Evolutionary conservation across 30 jellyfish, hydroid and myxozoan genomes (phyloP).

Genomic region (Cassiopea xamachana): DNA sequence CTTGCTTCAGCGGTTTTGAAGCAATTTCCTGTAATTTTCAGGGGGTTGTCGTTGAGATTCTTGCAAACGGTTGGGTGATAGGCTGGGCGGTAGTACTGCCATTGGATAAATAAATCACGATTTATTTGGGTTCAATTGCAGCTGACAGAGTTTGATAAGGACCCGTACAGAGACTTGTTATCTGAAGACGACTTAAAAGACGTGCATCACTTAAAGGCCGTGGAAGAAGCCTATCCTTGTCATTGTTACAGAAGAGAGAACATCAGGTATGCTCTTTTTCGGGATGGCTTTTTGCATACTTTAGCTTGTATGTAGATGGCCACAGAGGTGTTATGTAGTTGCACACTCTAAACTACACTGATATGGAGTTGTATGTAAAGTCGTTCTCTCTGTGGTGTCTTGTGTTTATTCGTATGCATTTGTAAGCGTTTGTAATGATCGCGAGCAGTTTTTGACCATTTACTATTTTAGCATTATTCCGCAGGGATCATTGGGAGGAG

Average conservation of each 20-base stretch:
- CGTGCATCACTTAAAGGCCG: slow-evolving; percentile 17
- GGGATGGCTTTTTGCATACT: no score
- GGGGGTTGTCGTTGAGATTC: no score
- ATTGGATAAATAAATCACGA: background rate
- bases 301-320: no score
- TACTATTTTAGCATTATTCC: background rate
- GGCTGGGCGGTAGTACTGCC: background rate
- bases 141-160: slow-evolving; percentile 24
- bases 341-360: no score
- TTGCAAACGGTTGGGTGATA: background rate
- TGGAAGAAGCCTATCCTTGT: slow-evolving; percentile 49
- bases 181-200: slow-evolving; percentile 37
- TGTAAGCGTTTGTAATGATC: no score
- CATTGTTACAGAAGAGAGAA: slow-evolving; percentile 5
- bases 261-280: background rate
- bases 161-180: slow-evolving; percentile 3
- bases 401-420: no score
- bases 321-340: no score
- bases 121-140: background rate
- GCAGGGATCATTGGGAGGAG: slow-evolving; percentile 39
- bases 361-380: no score
- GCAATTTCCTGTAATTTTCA: no score
- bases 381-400: no score
- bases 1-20: no score
- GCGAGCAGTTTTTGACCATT: background rate